Evolutionary conservation across 2,113 vertebrate genomes (phyloP).

Genomic region (Gymnogyps californianus): DNA sequence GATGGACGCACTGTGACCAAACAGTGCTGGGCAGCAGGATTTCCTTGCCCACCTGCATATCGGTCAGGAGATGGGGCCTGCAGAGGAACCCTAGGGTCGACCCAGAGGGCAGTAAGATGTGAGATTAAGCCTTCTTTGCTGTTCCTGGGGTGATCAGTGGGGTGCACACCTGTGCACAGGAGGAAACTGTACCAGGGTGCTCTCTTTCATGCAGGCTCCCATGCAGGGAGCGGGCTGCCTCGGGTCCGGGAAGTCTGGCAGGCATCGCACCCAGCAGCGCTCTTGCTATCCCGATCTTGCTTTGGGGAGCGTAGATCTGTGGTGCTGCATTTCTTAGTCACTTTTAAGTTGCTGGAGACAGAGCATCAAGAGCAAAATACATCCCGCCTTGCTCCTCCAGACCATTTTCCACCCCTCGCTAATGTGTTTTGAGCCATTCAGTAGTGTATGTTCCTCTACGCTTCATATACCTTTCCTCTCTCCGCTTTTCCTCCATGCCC

Average conservation of each 20-base stretch:
- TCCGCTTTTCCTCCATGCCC: not conserved
- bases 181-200: not conserved
- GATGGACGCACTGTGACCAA: not conserved
- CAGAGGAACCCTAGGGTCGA: not conserved
- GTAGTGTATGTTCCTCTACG: not conserved
- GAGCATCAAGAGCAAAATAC: not conserved
- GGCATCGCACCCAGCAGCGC: fast-evolving
- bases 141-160: not conserved
- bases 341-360: not conserved
- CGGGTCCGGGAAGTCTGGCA: fast-evolving
- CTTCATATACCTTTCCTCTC: not conserved
- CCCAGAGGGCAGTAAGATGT: too few relatives aligned
- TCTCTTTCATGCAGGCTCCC: fast-evolving
- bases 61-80: not conserved
- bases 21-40: not conserved
- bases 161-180: not conserved
- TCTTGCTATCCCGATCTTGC: not conserved
- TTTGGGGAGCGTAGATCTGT: fast-evolving
- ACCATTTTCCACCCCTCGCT: not conserved
- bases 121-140: not conserved
- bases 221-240: fast-evolving
- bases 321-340: not conserved
- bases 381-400: not conserved
- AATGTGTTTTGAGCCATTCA: not conserved
- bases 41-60: not conserved